phyloP scores from a whole-genome alignment of 2,888 invertebrate genomes.

The Dynastes maya region DNA sequence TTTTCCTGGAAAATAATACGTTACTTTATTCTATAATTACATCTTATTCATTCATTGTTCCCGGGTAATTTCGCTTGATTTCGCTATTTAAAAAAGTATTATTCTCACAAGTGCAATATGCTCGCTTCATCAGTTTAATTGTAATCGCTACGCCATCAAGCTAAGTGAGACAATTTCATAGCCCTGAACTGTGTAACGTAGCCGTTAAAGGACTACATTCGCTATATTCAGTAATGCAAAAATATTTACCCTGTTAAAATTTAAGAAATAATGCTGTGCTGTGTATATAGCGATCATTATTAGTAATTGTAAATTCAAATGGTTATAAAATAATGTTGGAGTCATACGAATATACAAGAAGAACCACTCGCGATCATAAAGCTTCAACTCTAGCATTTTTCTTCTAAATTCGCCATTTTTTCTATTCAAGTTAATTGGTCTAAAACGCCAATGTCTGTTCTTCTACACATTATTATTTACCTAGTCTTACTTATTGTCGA shows the following conservation, averaged over 20 bases:
- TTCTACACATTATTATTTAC: too few relatives aligned
- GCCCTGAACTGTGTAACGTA: not conserved
- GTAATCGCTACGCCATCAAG: constrained; percentile 31
- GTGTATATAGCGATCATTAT: too few relatives aligned
- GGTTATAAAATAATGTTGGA: too few relatives aligned
- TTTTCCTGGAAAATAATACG: constrained; percentile 29
- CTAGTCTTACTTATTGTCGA: too few relatives aligned
- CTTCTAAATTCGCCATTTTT: too few relatives aligned
- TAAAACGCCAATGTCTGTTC: too few relatives aligned
- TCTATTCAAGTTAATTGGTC: too few relatives aligned
- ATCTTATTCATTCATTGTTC: constrained; percentile 42
- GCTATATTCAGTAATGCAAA: not conserved
- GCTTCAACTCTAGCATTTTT: too few relatives aligned
- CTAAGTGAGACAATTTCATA: constrained; percentile 15
- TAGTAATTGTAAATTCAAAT: too few relatives aligned
- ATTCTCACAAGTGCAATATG: constrained; percentile 23
- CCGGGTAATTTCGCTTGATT: constrained; percentile 9
- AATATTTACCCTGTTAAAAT: not conserved
- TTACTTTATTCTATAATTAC: constrained; percentile 21
- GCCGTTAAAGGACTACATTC: not conserved
- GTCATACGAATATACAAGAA: too few relatives aligned
- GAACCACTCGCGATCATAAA: too few relatives aligned
- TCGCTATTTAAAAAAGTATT: constrained; percentile 29
- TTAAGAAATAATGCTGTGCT: too few relatives aligned
- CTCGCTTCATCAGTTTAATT: constrained; percentile 25